phyloP scores from a whole-genome alignment of 2,888 invertebrate species.

The Trichogramma evanescens region DNA sequence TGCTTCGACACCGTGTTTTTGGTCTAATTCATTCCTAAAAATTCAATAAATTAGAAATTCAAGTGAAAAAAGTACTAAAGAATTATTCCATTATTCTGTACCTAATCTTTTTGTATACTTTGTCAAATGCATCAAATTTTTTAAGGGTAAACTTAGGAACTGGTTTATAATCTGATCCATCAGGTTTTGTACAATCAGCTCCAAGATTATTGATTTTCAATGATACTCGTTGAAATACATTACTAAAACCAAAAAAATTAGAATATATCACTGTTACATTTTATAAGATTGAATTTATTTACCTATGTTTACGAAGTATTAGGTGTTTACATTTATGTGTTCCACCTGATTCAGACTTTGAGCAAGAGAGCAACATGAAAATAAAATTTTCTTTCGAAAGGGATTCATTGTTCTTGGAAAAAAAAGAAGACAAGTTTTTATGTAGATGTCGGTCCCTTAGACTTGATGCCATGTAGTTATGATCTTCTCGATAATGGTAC shows the following conservation, averaged over 20 bases:
- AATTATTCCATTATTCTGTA: slow-evolving; percentile 1
- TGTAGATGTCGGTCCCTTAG: slow-evolving; percentile 60
- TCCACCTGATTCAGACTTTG: slow-evolving; percentile 50
- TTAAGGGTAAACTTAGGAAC: slow-evolving; percentile 31
- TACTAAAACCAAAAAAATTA: background rate
- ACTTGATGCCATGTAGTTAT: slow-evolving; percentile 52
- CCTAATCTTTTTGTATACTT: slow-evolving; percentile 22
- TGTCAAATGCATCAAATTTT: slow-evolving; percentile 35
- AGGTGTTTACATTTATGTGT: slow-evolving; percentile 60
- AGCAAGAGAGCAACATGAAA: slow-evolving; percentile 56
- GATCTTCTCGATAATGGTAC: slow-evolving; percentile 58
- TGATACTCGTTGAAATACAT: slow-evolving; percentile 36
- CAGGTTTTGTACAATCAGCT: slow-evolving; percentile 34
- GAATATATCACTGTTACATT: background rate
- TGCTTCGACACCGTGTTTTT: slow-evolving; percentile 2
- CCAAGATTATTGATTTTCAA: slow-evolving; percentile 44
- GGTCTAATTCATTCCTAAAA: slow-evolving; percentile 9
- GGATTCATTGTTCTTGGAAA: slow-evolving; percentile 43
- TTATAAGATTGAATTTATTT: background rate
- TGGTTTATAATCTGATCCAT: slow-evolving; percentile 43
- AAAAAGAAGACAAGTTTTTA: slow-evolving; percentile 55
- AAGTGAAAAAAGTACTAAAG: background rate
- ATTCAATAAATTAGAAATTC: background rate
- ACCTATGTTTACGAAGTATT: slow-evolving; percentile 38
- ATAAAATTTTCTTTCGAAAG: slow-evolving; percentile 56